These are phyloP conservation scores for Alviniconcha strummeri DNA, from an alignment of 2,888 invertebrate species.

Conservation along the genomic window DNA sequence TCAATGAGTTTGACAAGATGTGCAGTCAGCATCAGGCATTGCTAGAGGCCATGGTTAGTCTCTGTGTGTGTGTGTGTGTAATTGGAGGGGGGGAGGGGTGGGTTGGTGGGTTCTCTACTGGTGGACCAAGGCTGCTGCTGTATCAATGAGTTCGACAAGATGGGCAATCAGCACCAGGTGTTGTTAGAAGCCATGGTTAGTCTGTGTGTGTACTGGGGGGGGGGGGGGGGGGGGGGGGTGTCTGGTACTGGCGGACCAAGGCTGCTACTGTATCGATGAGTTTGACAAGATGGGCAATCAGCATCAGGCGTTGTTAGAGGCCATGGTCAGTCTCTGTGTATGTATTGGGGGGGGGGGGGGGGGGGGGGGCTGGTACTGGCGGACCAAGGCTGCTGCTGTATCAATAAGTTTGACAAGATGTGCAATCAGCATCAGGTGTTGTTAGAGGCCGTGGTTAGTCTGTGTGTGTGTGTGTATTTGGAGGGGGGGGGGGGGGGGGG, in stretches of 20 bases:
- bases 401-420: constrained; percentile 97
- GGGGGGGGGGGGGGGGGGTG: no score
- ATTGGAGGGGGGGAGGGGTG: constrained; percentile 81
- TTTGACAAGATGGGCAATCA: no score
- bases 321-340: no score
- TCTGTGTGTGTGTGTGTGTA: constrained; percentile 77
- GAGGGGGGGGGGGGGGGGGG: no score
- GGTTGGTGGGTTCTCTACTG: no score
- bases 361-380: no score
- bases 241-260: background rate
- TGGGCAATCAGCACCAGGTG: constrained; percentile 85
- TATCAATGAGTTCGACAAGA: constrained; percentile 97
- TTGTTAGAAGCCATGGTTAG: constrained; percentile 90
- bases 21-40: constrained; percentile 85
- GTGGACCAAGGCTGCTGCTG: constrained; percentile 93
- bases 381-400: constrained; percentile 91
- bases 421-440: constrained; percentile 85
- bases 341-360: no score
- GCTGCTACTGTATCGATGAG: no score
- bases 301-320: no score
- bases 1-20: constrained; percentile 96
- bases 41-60: no score
- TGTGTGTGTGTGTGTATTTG: background rate
- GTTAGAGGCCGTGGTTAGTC: constrained; percentile 87
- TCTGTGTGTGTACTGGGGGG: background rate